phyloP scores from a whole-genome alignment of 2,888 invertebrate species.

The Sarcophaga carnaria region DNA sequence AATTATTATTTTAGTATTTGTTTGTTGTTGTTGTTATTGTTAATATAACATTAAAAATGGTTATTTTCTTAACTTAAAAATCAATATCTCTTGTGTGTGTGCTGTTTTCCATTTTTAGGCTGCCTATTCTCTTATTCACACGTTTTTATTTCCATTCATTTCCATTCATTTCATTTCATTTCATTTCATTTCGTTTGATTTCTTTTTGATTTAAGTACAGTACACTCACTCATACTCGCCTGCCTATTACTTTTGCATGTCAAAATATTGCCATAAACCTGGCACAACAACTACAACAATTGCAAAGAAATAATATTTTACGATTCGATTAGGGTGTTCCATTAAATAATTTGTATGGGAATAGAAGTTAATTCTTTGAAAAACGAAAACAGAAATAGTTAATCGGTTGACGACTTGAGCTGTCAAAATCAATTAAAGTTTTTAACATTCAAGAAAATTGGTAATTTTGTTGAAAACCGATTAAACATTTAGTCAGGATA shows the following conservation, averaged over 20 bases:
- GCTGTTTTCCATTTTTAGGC: not conserved
- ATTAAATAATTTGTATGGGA: too few relatives aligned
- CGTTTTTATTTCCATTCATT: not conserved
- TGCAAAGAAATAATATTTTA: not conserved
- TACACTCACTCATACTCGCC: too few relatives aligned
- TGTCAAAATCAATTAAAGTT: too few relatives aligned
- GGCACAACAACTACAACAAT: not conserved
- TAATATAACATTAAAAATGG: conserved; percentile 16
- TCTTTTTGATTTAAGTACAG: not conserved
- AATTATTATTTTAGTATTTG: conserved; percentile 26
- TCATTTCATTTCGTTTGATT: not conserved
- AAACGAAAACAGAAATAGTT: too few relatives aligned
- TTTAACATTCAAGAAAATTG: too few relatives aligned
- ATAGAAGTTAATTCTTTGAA: too few relatives aligned
- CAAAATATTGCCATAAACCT: conserved; percentile 10
- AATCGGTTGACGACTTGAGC: too few relatives aligned
- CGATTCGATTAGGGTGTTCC: too few relatives aligned
- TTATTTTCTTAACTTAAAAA: conserved; percentile 43
- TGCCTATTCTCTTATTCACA: not conserved
- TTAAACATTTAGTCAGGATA: too few relatives aligned
- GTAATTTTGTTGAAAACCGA: too few relatives aligned
- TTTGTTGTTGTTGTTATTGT: conserved; percentile 21
- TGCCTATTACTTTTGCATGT: not conserved
- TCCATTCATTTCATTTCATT: not conserved
- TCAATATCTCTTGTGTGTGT: conserved; percentile 32